Evolutionary conservation across 2,113 vertebrate genomes (phyloP).

Genomic region (Psilopogon haemacephalus): DNA sequence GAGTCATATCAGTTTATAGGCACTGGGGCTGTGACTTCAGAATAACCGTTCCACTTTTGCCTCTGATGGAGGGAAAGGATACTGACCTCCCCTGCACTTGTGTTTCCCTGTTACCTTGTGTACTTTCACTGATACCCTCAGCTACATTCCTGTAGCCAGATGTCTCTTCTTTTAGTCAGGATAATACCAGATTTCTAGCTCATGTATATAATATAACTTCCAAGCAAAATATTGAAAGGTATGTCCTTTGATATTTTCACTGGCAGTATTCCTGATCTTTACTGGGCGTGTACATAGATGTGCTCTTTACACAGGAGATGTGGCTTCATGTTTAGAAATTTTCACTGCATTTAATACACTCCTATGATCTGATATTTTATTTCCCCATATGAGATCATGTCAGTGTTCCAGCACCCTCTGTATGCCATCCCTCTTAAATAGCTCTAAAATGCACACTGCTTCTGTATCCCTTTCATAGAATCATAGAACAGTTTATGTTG

Average conservation of each 20-base stretch:
- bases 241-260: constrained; percentile 54
- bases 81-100: constrained; percentile 26
- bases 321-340: background rate
- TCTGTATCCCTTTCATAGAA: background rate
- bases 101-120: constrained; percentile 13
- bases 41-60: background rate
- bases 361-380: background rate
- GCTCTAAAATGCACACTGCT: background rate
- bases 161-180: constrained; percentile 15
- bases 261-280: constrained; percentile 1
- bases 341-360: background rate
- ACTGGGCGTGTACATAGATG: constrained; percentile 10
- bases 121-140: constrained; percentile 35
- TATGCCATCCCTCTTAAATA: background rate
- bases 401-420: background rate
- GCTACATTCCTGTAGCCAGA: constrained; percentile 33
- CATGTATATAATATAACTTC: background rate
- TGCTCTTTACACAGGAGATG: background rate
- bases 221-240: constrained; percentile 57
- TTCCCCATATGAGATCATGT: background rate
- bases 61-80: background rate
- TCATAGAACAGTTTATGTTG: too few relatives aligned
- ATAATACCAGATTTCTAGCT: constrained; percentile 35
- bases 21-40: background rate
- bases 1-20: background rate